A percentile compares a stretch with the other conserved stretches of the same genome.
These are phyloP conservation scores for Picus viridis DNA, from an alignment of 2,797 vertebrate species.

Conservation along the genomic window DNA sequence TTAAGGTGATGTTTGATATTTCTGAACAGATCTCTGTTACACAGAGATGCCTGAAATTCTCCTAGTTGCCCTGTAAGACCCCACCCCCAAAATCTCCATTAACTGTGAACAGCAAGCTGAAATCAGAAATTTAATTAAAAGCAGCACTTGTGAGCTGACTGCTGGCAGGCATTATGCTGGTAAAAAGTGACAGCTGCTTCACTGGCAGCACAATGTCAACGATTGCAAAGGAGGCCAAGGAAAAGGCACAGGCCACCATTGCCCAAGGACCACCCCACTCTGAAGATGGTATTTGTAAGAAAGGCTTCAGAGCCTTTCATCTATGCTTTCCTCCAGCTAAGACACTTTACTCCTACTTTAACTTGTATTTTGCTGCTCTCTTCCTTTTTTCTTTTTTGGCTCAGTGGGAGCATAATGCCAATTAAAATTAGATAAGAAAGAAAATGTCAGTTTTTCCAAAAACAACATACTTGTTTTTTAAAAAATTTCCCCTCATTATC, in stretches of 20 bases:
- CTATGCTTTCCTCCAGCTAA: background rate
- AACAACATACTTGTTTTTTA: conserved; percentile 6
- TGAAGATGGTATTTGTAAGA: background rate
- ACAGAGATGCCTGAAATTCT: background rate
- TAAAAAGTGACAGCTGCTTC: conserved; percentile 73
- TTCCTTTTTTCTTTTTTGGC: background rate
- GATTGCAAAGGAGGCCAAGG: conserved; percentile 21
- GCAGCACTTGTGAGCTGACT: conserved; percentile 44
- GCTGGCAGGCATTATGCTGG: conserved; percentile 49
- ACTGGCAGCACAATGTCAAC: conserved; percentile 23
- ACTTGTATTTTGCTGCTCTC: conserved; percentile 20
- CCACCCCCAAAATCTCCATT: background rate
- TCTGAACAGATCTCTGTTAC: background rate
- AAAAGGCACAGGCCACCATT: background rate
- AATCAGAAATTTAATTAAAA: conserved; percentile 71
- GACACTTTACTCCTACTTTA: conserved; percentile 1
- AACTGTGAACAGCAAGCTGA: conserved; percentile 27
- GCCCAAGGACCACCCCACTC: background rate
- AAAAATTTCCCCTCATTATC: background rate
- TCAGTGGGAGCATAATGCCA: background rate
- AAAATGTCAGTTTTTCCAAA: conserved; percentile 49
- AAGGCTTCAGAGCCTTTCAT: background rate
- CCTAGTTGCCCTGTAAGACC: background rate
- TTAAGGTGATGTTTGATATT: background rate
- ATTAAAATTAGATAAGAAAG: conserved; percentile 56